Conservation (phyloP, 2,797 vertebrate species). For the Florisuga fusca region DNA sequence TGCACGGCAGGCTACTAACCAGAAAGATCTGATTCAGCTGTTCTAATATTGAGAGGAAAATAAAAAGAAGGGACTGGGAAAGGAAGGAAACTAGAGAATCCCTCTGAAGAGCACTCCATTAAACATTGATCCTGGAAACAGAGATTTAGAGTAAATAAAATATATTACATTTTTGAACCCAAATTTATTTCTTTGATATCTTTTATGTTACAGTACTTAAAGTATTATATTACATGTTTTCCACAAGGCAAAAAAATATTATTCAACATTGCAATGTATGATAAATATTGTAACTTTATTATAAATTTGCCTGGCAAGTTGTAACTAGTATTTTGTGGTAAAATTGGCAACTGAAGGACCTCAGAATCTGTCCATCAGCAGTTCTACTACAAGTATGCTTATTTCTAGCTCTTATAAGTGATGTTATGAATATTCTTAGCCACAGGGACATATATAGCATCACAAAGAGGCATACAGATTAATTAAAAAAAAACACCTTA, state of each 20-base stretch:
- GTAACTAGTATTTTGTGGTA: neutral
- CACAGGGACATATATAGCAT: neutral
- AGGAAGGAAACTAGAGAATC: neutral
- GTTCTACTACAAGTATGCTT: neutral
- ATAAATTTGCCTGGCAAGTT: neutral
- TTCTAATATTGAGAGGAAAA: neutral
- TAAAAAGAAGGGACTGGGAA: neutral
- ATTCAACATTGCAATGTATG: neutral
- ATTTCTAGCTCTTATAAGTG: neutral
- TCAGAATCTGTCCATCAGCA: neutral
- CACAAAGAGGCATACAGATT: neutral
- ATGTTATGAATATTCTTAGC: neutral
- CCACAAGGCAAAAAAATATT: conserved; percentile 16
- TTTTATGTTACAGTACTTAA: neutral
- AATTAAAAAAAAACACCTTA: neutral
- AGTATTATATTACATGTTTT: conserved; percentile 5
- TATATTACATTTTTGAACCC: neutral
- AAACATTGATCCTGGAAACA: neutral
- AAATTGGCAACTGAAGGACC: neutral
- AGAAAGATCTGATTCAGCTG: neutral
- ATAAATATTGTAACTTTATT: conserved; percentile 17
- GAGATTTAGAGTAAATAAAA: neutral
- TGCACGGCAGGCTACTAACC: neutral
- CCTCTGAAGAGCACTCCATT: neutral
- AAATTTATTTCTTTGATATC: neutral